Percentiles rank a stretch among this genome's conserved stretches.
Evolutionary conservation across 2,888 invertebrate species (phyloP).

Genomic region (Eustalomyia histrio): DNA sequence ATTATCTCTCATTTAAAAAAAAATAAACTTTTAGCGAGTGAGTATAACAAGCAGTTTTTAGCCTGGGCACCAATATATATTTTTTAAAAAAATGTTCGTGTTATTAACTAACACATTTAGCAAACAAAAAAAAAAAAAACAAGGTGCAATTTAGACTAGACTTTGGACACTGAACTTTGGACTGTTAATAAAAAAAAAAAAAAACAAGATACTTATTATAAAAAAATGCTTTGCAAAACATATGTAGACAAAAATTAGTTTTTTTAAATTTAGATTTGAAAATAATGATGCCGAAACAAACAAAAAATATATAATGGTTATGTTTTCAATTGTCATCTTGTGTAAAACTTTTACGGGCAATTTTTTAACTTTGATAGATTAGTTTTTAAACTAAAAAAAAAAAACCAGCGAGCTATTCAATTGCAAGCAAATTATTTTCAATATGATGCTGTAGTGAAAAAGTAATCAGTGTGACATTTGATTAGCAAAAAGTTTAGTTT

Average conservation of each 20-base stretch:
- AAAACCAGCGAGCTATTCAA: no score
- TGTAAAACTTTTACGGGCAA: no score
- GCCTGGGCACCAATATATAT: neutral
- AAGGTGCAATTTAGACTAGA: conserved; percentile 66
- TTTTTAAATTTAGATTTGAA: conserved; percentile 19
- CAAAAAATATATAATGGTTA: no score
- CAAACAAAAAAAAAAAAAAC: conserved; percentile 8
- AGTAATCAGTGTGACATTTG: no score
- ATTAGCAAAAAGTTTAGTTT: no score
- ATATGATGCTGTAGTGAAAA: no score
- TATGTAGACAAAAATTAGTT: conserved; percentile 11
- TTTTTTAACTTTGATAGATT: neutral
- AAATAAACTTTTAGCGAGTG: neutral
- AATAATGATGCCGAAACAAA: conserved; percentile 15
- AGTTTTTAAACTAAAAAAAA: no score
- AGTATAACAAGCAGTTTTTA: neutral
- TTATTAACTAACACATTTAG: neutral
- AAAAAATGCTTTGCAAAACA: conserved; percentile 7
- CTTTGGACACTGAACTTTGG: conserved; percentile 77
- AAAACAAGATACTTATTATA: neutral
- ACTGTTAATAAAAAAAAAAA: conserved; percentile 30
- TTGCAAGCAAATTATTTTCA: no score
- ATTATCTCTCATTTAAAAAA: neutral
- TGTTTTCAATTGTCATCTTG: no score
- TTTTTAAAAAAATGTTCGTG: neutral